A percentile compares a stretch with the other conserved stretches of the same genome.
phyloP scores from a whole-genome alignment of 2,888 invertebrate species.

The Pandemis corylana region DNA sequence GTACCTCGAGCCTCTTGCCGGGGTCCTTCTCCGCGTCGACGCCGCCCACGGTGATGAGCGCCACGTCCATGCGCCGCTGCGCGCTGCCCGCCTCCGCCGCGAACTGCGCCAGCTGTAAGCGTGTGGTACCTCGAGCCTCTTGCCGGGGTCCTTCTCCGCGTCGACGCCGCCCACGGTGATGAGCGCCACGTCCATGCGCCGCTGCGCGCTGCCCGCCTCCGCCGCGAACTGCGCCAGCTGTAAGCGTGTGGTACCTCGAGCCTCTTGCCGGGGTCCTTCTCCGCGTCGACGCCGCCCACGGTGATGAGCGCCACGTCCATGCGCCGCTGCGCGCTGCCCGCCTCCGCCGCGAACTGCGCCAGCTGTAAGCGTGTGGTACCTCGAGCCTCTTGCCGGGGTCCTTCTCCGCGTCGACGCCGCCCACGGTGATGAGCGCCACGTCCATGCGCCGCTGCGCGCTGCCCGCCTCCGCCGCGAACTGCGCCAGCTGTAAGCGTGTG shows the following conservation, averaged over 20 bases:
- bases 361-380: constrained; percentile 62
- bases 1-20: constrained; percentile 86
- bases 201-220: constrained; percentile 65
- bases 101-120: too few relatives aligned
- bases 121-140: constrained; percentile 84
- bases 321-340: constrained; percentile 69
- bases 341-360: constrained; percentile 54
- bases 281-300: constrained; percentile 83
- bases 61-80: constrained; percentile 82
- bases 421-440: constrained; percentile 84
- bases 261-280: constrained; percentile 86
- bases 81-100: constrained; percentile 55
- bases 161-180: constrained; percentile 85
- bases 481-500: neutral
- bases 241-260: constrained; percentile 78
- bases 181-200: constrained; percentile 84
- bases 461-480: constrained; percentile 47
- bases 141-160: constrained; percentile 86
- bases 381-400: constrained; percentile 87
- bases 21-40: constrained; percentile 86
- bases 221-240: constrained; percentile 54
- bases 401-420: constrained; percentile 83
- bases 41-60: constrained; percentile 85
- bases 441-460: constrained; percentile 81
- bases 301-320: constrained; percentile 85